These are phyloP conservation scores for Addax nasomaculatus DNA, from an alignment of 2,113 vertebrate genomes.

Conservation along the genomic window DNA sequence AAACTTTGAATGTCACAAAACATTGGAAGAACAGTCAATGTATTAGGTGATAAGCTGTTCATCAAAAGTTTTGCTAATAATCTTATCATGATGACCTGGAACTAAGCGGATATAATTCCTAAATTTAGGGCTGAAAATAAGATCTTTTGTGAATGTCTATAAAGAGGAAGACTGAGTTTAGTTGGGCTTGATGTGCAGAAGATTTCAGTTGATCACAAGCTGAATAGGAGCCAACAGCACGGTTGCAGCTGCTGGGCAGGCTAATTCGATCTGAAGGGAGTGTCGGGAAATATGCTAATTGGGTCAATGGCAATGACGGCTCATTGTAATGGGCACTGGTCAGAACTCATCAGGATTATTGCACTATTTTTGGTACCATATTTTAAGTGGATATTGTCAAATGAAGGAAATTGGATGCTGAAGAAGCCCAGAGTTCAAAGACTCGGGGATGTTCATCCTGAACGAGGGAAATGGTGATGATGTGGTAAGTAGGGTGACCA, in stretches of 20 bases:
- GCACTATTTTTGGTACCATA: background rate
- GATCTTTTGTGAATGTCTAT: background rate
- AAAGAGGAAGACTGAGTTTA: background rate
- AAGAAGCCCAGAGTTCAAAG: background rate
- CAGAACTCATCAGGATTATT: background rate
- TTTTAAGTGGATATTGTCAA: background rate
- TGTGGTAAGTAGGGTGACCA: background rate
- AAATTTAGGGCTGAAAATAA: background rate
- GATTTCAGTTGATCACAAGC: slow-evolving; percentile 1
- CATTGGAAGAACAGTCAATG: background rate
- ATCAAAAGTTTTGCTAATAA: background rate
- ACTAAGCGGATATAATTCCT: background rate
- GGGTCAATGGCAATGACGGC: background rate
- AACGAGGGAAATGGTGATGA: background rate
- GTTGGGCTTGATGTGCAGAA: background rate
- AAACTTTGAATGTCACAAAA: background rate
- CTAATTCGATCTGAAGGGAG: too few species aligned
- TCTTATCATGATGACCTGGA: background rate
- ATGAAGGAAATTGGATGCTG: background rate
- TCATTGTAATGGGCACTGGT: background rate
- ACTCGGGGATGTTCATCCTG: background rate
- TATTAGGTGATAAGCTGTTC: background rate
- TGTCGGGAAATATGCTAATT: background rate
- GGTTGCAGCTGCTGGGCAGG: background rate
- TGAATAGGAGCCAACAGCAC: background rate